These are phyloP conservation scores for Cantharis rufa DNA, from an alignment of 2,888 invertebrate species.

Conservation along the genomic window DNA sequence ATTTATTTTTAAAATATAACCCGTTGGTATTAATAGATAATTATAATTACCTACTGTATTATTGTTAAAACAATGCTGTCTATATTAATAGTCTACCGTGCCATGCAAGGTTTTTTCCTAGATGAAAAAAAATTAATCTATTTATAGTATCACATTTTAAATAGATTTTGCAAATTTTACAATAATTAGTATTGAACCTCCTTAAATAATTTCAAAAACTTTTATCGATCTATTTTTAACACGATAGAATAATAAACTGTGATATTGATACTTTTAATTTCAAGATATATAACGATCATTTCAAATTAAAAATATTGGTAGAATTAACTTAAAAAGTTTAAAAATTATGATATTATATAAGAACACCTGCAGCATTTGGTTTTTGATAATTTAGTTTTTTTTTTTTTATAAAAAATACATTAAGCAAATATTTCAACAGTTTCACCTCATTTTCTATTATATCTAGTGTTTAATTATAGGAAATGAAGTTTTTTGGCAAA, in stretches of 20 bases:
- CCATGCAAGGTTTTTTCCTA: not conserved
- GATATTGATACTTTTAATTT: too few relatives aligned
- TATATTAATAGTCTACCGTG: not conserved
- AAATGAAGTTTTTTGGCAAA: not conserved
- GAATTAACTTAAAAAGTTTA: too few relatives aligned
- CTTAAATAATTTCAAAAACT: not conserved
- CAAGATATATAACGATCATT: too few relatives aligned
- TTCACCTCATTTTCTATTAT: not conserved
- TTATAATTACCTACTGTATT: not conserved
- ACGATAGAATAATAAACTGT: not conserved
- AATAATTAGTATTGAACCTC: too few relatives aligned
- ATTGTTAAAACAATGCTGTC: not conserved
- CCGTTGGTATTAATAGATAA: not conserved
- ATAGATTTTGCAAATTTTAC: not conserved
- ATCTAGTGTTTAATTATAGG: not conserved
- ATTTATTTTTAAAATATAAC: not conserved
- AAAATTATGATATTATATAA: too few relatives aligned
- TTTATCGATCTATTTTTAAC: not conserved
- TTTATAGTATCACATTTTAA: not conserved
- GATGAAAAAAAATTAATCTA: not conserved
- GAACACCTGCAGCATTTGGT: not conserved
- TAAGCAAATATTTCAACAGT: not conserved
- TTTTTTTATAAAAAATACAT: not conserved
- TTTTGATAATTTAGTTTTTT: not conserved
- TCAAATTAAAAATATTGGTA: too few relatives aligned